These are phyloP conservation scores for Neolamprologus sp. DNA, from an alignment of 2,113 vertebrate genomes.

Conservation along the genomic window DNA sequence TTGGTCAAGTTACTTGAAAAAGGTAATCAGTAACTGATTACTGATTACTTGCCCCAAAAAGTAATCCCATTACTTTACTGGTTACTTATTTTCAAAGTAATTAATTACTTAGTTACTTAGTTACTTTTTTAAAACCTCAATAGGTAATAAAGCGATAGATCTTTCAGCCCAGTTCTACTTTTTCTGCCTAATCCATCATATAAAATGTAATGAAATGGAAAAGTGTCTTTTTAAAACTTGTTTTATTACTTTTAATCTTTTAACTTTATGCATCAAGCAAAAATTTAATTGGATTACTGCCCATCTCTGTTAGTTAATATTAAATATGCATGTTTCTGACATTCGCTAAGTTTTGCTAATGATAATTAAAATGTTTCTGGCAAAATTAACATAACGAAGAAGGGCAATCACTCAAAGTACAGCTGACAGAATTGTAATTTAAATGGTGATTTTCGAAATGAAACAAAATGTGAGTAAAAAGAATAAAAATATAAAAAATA, in stretches of 20 bases:
- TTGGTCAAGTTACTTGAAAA: not conserved
- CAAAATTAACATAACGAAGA: not conserved
- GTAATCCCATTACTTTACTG: fast-evolving
- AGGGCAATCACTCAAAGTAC: not conserved
- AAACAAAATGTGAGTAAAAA: not conserved
- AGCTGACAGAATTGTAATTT: not conserved
- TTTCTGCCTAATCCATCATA: not conserved
- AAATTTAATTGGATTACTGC: not conserved
- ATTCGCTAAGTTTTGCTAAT: not conserved
- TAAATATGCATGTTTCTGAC: not conserved
- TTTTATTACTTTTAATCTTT: not conserved
- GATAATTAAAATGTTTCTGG: not conserved
- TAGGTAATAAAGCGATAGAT: not conserved
- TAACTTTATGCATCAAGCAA: not conserved
- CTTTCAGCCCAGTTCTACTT: not conserved
- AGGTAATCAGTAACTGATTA: not conserved
- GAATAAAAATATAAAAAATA: no score
- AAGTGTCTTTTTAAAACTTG: not conserved
- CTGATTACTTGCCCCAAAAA: not conserved
- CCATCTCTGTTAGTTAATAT: not conserved
- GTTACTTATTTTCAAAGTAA: not conserved
- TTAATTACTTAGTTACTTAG: not conserved
- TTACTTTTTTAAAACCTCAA: not conserved
- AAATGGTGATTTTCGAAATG: not conserved
- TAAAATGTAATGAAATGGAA: not conserved